Base-by-base conservation (phyloP, 1,140 invertebrate species). In the Pseudomyrmex concolor region DNA sequence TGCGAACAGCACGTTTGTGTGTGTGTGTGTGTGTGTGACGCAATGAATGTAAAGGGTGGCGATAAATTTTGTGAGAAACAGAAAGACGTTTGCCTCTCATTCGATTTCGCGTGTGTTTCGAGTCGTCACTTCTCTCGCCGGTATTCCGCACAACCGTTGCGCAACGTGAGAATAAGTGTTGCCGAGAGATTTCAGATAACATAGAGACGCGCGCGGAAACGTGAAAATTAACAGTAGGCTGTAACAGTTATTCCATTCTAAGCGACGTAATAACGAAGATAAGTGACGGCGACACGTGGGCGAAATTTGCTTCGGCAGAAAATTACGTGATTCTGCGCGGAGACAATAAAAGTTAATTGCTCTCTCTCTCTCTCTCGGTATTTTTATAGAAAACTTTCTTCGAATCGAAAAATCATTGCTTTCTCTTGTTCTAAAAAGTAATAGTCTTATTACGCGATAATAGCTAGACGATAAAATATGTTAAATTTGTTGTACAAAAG, bases 131-230 rank as follows among this genome's bases (percentile, higher is more conserved):
- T 78, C 25, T 78, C 64, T 78, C 64, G 70, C 15, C 54, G 43
- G 5, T 45, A 54, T 57, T 59, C 17, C 45, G 50, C 25, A 34
- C 34, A 34, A 68, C 15, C 15, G 51, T 83, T 83, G 60, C 60
- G 71, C 60, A 83, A 83, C 19, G 72, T 83, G 71, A 77, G 71
- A 83, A 34, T 34, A 34, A 83, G 5, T 45, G 60, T 83, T 64
- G 34, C 62, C 9, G 34, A 8, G 17, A 82, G 78, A 71, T 73
- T 34, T 1, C 7, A 81, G 77, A 82, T 82, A 71, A 17, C 45
- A 81, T 51, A 71, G 45, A 73, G 22, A 22, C 17, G 70, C 59
- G 45, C 45, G 7, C 59, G 57, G 64, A 34, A 70, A 70, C 54
- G 5, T 70, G 34, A 3, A 54, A 70, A 68, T 78, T 70, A 70